Evolutionary conservation across 2,797 vertebrate genomes (phyloP).

Genomic region (Siniperca obscura): DNA sequence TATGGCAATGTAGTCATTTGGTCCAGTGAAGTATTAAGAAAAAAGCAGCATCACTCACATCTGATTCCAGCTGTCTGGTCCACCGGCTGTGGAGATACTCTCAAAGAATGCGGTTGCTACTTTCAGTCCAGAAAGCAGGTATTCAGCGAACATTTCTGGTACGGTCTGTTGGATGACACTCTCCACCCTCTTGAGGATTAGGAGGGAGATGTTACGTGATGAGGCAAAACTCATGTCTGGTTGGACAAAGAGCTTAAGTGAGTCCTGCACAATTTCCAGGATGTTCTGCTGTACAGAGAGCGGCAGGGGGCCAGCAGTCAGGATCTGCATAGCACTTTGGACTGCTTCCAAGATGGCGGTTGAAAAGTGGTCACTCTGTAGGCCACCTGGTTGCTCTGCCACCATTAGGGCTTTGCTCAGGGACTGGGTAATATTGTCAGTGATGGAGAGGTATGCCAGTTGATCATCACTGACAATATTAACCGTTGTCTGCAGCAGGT

Average conservation of each 20-base stretch:
- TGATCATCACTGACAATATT: conserved; percentile 64
- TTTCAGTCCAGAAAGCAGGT: conserved; percentile 66
- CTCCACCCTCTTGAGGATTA: conserved; percentile 64
- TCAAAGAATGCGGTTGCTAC: conserved; percentile 72
- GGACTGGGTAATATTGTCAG: conserved; percentile 67
- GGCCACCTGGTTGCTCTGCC: conserved; percentile 66
- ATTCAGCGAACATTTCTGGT: conserved; percentile 50
- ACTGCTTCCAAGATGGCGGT: conserved; percentile 64
- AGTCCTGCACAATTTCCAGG: conserved; percentile 57
- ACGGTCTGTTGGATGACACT: conserved; percentile 52
- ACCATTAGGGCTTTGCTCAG: conserved; percentile 69
- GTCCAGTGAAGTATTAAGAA: background rate
- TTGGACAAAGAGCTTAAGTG: conserved; percentile 69
- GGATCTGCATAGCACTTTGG: conserved; percentile 48
- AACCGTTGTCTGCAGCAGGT: conserved; percentile 63
- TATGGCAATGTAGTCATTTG: background rate
- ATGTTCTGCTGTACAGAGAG: conserved; percentile 57
- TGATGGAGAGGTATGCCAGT: conserved; percentile 54
- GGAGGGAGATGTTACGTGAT: conserved; percentile 62
- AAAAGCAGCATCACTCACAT: conserved; percentile 75
- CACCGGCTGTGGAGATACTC: conserved; percentile 44
- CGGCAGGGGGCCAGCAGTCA: conserved; percentile 28
- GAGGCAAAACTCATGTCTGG: conserved; percentile 62
- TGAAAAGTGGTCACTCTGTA: conserved; percentile 74
- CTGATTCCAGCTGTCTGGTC: conserved; percentile 74